Evolutionary conservation across 2,888 invertebrate species (phyloP).

Genomic region (Ephialtes manifestator): DNA sequence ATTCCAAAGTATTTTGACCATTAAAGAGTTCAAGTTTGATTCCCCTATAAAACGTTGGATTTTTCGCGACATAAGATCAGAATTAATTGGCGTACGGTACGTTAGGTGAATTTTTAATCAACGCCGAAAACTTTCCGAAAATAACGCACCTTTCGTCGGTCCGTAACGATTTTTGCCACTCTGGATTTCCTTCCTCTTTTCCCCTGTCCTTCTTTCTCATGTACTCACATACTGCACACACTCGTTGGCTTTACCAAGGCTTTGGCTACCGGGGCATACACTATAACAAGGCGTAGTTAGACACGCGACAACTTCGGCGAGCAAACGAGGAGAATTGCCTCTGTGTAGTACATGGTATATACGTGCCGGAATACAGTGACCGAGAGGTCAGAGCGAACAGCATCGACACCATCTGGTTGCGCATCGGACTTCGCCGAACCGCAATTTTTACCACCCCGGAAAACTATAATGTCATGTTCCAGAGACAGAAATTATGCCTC

Average conservation of each 20-base stretch:
- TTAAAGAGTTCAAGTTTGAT: too few species aligned
- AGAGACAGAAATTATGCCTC: not conserved
- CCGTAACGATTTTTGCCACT: conserved; percentile 60
- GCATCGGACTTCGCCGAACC: conserved; percentile 55
- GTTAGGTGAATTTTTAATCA: not conserved
- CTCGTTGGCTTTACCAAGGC: conserved; percentile 41
- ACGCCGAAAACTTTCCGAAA: conserved; percentile 57
- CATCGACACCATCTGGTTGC: conserved; percentile 63
- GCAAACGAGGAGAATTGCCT: conserved; percentile 65
- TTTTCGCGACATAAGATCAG: not conserved
- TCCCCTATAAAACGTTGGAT: too few species aligned
- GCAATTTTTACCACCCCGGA: conserved; percentile 8
- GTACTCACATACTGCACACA: not conserved
- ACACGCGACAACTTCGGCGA: conserved; percentile 62
- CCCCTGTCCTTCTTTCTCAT: conserved; percentile 24
- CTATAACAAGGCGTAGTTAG: conserved; percentile 67
- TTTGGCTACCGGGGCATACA: conserved; percentile 51
- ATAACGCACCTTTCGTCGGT: conserved; percentile 51
- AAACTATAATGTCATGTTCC: conserved; percentile 11
- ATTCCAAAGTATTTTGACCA: too few species aligned
- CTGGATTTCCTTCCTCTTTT: conserved; percentile 56
- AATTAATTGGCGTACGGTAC: not conserved
- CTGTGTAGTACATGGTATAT: conserved; percentile 51
- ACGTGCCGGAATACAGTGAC: conserved; percentile 29
- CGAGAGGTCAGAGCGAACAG: conserved; percentile 51